Conservation (phyloP, 2,888 invertebrate genomes). For the Halocaridina rubra region DNA sequence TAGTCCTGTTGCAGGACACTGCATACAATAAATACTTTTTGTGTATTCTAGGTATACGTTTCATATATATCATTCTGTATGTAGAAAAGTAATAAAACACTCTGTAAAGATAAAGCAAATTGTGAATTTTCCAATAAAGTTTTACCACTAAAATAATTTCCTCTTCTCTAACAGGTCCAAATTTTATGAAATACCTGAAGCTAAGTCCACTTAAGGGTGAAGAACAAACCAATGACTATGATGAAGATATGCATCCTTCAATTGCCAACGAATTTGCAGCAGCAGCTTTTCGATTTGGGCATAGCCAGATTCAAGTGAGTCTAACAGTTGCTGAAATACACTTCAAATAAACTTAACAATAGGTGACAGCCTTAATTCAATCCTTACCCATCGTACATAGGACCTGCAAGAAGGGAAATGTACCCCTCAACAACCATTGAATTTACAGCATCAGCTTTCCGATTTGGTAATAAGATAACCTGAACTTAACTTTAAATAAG, state of each 20-base stretch:
- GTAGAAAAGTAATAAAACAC: neutral
- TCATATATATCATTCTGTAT: neutral
- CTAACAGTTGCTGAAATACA: too few relatives aligned
- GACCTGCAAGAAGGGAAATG: too few relatives aligned
- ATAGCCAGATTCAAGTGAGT: neutral
- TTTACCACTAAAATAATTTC: too few relatives aligned
- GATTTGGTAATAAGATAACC: too few relatives aligned
- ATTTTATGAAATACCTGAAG: constrained; percentile 69
- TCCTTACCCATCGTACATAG: too few relatives aligned
- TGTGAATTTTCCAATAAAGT: neutral
- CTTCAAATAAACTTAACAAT: too few relatives aligned
- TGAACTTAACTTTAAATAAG: too few relatives aligned
- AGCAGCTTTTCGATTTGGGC: neutral
- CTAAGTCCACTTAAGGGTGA: constrained; percentile 65
- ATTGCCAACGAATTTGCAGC: neutral
- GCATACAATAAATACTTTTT: too few relatives aligned
- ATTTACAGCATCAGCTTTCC: too few relatives aligned
- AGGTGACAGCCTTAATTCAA: too few relatives aligned
- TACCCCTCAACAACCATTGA: too few relatives aligned
- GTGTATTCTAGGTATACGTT: neutral
- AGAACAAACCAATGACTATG: neutral
- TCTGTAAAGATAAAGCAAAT: neutral
- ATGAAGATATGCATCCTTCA: neutral
- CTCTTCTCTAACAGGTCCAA: constrained; percentile 35
- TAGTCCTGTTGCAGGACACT: too few relatives aligned